A percentile compares a stretch with the other conserved stretches of the same genome.
phyloP scores from a whole-genome alignment of 2,888 invertebrate genomes.

The Caenorhabditis sp. region DNA sequence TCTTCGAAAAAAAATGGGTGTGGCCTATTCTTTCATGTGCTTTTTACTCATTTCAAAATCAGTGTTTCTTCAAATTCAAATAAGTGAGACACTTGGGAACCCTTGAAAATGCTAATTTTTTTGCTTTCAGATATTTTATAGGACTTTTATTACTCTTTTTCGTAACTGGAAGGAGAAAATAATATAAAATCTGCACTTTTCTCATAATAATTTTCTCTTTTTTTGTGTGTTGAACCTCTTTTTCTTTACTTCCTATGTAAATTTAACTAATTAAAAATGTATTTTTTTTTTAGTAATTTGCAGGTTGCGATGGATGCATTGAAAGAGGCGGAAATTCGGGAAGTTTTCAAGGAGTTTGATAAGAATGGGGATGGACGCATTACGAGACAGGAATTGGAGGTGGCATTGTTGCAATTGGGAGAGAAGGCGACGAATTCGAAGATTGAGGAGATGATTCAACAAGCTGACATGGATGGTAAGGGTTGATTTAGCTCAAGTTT shows the following conservation, averaged over 20 bases:
- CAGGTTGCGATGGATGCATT: constrained; percentile 53
- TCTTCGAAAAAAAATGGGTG: not conserved
- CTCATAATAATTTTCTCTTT: no score
- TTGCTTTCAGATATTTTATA: not conserved
- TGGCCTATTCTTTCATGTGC: not conserved
- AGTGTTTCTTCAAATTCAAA: no score
- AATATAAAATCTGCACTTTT: no score
- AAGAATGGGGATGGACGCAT: constrained; percentile 56
- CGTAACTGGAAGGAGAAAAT: no score
- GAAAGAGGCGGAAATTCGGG: constrained; percentile 56
- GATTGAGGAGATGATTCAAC: constrained; percentile 53
- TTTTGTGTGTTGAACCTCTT: no score
- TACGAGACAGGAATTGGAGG: constrained; percentile 51
- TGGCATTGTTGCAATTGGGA: constrained; percentile 54
- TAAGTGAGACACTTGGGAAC: not conserved
- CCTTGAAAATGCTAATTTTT: not conserved
- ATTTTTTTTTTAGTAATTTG: not conserved
- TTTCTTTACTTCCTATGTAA: not conserved
- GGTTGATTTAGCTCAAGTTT: no score
- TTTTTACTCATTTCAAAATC: no score
- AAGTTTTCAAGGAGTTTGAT: constrained; percentile 56
- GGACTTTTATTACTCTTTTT: no score
- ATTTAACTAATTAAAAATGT: not conserved
- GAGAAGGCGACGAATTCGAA: constrained; percentile 53
- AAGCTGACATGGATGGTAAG: constrained; percentile 59